Conservation (phyloP, 1,140 invertebrate genomes). For the Doryteuthis pealeii region DNA sequence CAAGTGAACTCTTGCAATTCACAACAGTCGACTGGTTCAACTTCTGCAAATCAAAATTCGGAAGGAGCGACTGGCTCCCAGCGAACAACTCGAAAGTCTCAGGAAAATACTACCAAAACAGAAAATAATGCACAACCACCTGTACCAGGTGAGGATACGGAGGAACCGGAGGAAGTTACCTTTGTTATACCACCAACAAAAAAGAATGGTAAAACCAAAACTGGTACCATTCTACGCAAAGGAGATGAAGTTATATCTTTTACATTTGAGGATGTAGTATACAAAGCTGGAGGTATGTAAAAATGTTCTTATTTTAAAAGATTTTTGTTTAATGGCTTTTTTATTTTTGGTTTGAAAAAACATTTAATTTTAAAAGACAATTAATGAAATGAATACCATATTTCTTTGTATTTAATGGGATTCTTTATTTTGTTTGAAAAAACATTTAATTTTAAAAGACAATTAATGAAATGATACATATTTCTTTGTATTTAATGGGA, state of each 20-base stretch:
- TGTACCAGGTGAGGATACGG: neutral
- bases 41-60: neutral
- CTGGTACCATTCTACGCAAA: neutral
- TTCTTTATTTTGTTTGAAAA: no score
- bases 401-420: no score
- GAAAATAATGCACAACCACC: neutral
- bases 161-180: slow-evolving; percentile 9
- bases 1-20: neutral
- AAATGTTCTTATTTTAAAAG: no score
- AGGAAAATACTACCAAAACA: neutral
- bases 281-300: slow-evolving; percentile 11
- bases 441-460: no score
- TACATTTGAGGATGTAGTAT: slow-evolving; percentile 7
- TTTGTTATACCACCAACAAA: slow-evolving; percentile 1
- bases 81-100: neutral
- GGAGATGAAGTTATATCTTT: slow-evolving; percentile 12
- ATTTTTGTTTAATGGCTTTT: no score
- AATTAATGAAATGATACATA: no score
- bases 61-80: neutral
- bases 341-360: no score
- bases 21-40: neutral
- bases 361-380: no score
- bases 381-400: no score
- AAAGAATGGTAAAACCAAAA: neutral
- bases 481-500: no score